phyloP scores from a whole-genome alignment of 2,113 vertebrate species.

The Orcinus orca region DNA sequence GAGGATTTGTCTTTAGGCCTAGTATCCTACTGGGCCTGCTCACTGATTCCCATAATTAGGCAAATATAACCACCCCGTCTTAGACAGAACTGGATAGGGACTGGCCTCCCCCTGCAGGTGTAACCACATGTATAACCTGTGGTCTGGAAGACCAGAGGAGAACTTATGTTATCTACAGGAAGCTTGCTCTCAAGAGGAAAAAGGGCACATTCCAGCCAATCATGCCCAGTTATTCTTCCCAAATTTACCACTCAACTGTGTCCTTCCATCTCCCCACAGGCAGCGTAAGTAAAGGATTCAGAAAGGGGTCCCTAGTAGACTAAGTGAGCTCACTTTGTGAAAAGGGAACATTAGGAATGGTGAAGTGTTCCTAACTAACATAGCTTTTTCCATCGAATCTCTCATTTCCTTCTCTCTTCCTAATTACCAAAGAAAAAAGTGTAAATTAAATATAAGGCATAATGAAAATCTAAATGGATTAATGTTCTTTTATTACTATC shows the following conservation, averaged over 20 bases:
- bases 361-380: background rate
- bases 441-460: background rate
- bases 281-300: background rate
- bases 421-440: constrained; percentile 13
- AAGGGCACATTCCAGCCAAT: background rate
- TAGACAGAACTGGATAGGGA: background rate
- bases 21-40: background rate
- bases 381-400: background rate
- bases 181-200: background rate
- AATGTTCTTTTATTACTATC: background rate
- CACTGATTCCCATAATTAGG: background rate
- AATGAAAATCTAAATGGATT: background rate
- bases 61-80: background rate
- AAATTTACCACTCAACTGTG: background rate
- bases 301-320: background rate
- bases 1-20: background rate
- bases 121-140: background rate
- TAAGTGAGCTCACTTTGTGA: background rate
- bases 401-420: background rate
- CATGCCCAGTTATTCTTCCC: background rate
- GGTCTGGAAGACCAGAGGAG: background rate
- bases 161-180: background rate
- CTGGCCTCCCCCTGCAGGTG: background rate
- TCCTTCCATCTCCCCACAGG: background rate
- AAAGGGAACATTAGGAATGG: background rate